Base-by-base conservation (phyloP, 2,888 invertebrate species). In the Myopa testacea region DNA sequence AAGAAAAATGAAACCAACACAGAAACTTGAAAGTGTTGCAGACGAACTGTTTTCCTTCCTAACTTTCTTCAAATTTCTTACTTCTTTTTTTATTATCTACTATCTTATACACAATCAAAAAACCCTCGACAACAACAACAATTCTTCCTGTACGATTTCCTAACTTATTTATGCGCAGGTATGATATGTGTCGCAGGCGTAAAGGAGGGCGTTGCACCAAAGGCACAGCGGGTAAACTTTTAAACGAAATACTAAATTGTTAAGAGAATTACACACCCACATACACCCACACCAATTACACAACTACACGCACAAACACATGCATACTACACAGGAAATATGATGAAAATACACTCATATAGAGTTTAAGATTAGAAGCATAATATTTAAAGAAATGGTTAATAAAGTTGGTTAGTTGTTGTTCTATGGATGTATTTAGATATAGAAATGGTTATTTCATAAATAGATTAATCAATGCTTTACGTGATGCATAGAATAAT, bases 201-300 rank as follows among this genome's bases (percentile, higher is more conserved):
- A 96, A 96, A 93, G 97, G 96, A 91, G 97, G 97, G 90, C 95
- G 96, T 92, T 97, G 97, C 93, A 97, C 97, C 89, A 96, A 97
- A 93, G 97, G 97, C 94, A 97, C 97, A 91, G 97, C 97, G 92
- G 97, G 97, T 97, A 96, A 94, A 91, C 82, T 80, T 76, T 75
- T 77, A 58, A 79, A 45, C 55, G 4, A 72, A 71, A 60, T 63
- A 55, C 5, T 71, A 38, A 78, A 50, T 26, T 45, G 40, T 58
- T 26, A 40, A 6, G 45, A 67, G 26, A 16, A 52, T 38, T 62
- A 34, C 78, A 78, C 14, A 62, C 26, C 37, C 78, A 37, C 40
- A 78, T 55, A 67, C n/a, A 73, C 38, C 76, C 62, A 79, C 58
- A 80, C 58, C n/a, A 52, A 26, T 26, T 12, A 58, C 26, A 68